Base-by-base conservation (phyloP, 2,888 invertebrate genomes). In the Polyommatus icarus region DNA sequence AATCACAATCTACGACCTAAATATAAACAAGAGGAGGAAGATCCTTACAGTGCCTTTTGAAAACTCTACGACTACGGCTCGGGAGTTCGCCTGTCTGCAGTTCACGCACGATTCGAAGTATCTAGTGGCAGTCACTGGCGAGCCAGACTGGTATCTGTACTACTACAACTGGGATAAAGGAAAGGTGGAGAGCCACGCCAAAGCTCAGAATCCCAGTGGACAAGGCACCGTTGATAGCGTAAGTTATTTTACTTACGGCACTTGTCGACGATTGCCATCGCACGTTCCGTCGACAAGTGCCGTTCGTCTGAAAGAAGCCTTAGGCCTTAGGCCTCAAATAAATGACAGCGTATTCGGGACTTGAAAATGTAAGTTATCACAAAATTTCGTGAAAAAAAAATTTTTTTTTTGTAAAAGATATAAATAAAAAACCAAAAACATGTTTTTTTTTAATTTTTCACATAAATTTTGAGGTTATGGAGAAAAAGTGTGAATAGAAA, bases 31-130 rank as follows among this genome's bases (percentile, higher is more conserved):
- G 85, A 95, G 96, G 81, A 95, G 95, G 78, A 96, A 96, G 82
- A 93, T 95, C 36, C 89, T 97, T 76, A 95, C 95, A 0, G 93
- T 96, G 18, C 96, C 97, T 0, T 95, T 95, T 76, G 92, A 92
- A 78, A 95, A 95, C 75, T 91, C 94, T 0, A 90, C 94, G 4
- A 95, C 94, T 0, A 90, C 94, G 4, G 95, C 96, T 0, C 94
- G 91, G 78, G 96, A 96, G 84, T 97, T 97, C 85, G 96, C 96
- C 15, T 96, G 96, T 78, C 91, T 98, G 0, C 95, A 96, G 46
- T 98, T 99, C 84, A 97, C 97, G 0, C 96, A 94, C 80, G 98
- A 99, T 87, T 97, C 97, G 1, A 97, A 97, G 86, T 96, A 96
- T 81, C 87, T 99, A 15, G 96, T 97, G 1, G 96, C 97, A 0